phyloP scores from a whole-genome alignment of 53 echinoderm and acorn worm species.

The Crossaster papposus region DNA sequence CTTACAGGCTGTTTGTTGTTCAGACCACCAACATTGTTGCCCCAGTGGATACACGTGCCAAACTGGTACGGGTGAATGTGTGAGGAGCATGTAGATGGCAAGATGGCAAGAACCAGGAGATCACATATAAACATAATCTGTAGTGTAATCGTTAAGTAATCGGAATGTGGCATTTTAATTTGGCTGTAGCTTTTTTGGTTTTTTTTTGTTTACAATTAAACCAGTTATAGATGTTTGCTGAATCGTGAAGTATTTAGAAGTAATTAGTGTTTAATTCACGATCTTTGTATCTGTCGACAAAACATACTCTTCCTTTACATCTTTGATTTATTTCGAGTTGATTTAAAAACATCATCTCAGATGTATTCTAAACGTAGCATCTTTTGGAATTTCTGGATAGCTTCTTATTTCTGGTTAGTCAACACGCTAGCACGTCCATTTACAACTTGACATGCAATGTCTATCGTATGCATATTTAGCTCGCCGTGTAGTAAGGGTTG shows the following conservation, averaged over 20 bases:
- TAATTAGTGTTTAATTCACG: no score
- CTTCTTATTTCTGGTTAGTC: no score
- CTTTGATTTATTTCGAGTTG: background rate
- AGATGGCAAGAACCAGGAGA: background rate
- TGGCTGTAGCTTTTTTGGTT: background rate
- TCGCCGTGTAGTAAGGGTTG: no score
- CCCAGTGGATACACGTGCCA: constrained; percentile 17
- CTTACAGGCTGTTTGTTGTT: constrained; percentile 12
- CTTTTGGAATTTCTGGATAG: no score
- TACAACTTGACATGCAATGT: no score
- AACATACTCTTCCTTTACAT: background rate
- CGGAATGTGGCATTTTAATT: background rate
- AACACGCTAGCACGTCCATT: no score
- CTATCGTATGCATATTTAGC: no score
- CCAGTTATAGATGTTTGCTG: no score
- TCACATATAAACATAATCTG: background rate
- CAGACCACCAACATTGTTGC: constrained; percentile 15
- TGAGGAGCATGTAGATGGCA: background rate
- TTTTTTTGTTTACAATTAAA: background rate
- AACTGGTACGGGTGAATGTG: background rate
- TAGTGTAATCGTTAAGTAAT: background rate
- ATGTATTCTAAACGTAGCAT: background rate
- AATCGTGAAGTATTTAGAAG: no score
- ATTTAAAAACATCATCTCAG: background rate
- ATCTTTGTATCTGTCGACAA: no score